phyloP scores from a whole-genome alignment of 2,797 vertebrate genomes.

The Yasuhikotakia modesta region DNA sequence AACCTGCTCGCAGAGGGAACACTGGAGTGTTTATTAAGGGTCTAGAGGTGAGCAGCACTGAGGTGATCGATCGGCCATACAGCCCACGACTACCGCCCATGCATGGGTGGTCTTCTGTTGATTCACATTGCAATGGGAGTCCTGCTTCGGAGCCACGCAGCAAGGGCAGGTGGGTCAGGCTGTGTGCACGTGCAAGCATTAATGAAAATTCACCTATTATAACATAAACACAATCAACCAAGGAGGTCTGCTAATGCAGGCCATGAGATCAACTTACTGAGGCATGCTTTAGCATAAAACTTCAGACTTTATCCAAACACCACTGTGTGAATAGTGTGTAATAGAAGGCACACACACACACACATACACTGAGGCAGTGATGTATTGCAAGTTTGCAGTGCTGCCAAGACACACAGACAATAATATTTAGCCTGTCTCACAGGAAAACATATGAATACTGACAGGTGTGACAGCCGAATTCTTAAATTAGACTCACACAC shows the following conservation, averaged over 20 bases:
- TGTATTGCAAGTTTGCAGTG: background rate
- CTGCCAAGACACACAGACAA: slow-evolving; percentile 9
- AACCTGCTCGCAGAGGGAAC: slow-evolving; percentile 77
- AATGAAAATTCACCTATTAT: background rate
- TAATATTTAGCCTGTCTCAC: background rate
- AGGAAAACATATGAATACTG: background rate
- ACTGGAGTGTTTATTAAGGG: slow-evolving; percentile 83
- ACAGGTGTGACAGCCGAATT: background rate
- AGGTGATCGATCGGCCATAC: slow-evolving; percentile 70
- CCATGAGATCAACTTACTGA: background rate
- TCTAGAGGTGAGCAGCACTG: slow-evolving; percentile 84
- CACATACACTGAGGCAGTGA: background rate
- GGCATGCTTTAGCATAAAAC: background rate
- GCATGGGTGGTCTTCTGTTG: slow-evolving; percentile 66
- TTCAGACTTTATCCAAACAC: background rate
- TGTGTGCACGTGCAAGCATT: background rate
- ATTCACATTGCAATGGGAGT: slow-evolving; percentile 54
- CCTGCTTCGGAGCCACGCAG: slow-evolving; percentile 64
- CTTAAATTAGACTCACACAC: background rate
- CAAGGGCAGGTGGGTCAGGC: slow-evolving; percentile 81
- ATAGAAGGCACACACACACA: background rate
- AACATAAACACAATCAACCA: slow-evolving; percentile 1
- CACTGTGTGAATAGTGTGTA: slow-evolving; percentile 2
- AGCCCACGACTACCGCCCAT: slow-evolving; percentile 63
- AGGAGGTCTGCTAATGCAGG: background rate